Evolutionary conservation across 2,113 vertebrate genomes (phyloP).

Genomic region (Pontoporia blainvillei): DNA sequence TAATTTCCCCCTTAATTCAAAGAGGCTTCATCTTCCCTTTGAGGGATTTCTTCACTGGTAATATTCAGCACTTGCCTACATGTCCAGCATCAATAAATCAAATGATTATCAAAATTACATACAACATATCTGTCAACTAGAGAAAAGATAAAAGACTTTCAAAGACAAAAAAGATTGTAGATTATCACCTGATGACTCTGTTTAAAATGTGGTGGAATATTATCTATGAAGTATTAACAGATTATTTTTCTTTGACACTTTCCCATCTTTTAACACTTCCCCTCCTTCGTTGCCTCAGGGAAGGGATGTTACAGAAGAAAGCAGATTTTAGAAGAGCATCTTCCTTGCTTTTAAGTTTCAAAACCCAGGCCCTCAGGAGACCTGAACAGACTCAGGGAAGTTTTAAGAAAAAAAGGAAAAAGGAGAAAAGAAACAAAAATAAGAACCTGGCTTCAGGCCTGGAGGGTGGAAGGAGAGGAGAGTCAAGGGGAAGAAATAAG

Average conservation of each 20-base stretch:
- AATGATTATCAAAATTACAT: constrained; percentile 7
- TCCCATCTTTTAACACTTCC: background rate
- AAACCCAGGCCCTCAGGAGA: background rate
- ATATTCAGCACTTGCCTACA: background rate
- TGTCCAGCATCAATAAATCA: constrained; percentile 21
- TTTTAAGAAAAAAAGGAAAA: background rate
- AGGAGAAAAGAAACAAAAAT: background rate
- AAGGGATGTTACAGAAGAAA: constrained; percentile 11
- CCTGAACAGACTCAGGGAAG: background rate
- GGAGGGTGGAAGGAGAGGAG: background rate
- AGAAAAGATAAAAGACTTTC: constrained; percentile 28
- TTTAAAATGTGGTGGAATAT: background rate
- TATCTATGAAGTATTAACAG: constrained; percentile 16
- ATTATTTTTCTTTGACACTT: constrained; percentile 40
- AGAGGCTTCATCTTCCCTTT: background rate
- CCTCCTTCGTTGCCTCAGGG: background rate
- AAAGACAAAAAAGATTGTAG: constrained; percentile 17
- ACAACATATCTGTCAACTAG: background rate
- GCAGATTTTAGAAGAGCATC: background rate
- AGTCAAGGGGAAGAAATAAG: background rate
- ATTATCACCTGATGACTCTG: background rate
- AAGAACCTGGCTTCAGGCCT: background rate
- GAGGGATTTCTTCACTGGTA: background rate
- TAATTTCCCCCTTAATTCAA: background rate
- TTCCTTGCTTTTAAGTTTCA: constrained; percentile 41